These are phyloP conservation scores for Phoxinus phoxinus DNA, from an alignment of 2,113 vertebrate genomes.

Conservation along the genomic window DNA sequence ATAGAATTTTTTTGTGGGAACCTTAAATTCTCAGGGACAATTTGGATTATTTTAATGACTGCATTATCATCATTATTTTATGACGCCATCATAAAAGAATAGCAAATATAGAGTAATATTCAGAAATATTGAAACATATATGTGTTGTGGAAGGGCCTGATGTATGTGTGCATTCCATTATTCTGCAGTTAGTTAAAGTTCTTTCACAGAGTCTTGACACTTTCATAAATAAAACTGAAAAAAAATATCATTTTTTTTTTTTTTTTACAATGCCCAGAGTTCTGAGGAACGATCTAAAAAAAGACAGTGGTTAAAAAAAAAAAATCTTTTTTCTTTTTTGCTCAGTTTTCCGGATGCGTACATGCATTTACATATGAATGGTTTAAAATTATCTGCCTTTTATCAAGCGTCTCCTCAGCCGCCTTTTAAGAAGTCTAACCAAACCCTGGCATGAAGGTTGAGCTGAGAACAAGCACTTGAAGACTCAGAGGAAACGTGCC, in stretches of 20 bases:
- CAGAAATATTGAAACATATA: not conserved
- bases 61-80: not conserved
- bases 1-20: not conserved
- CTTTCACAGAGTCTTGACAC: constrained; percentile 9
- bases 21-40: not conserved
- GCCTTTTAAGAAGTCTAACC: constrained; percentile 59
- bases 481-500: constrained; percentile 58
- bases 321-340: not conserved
- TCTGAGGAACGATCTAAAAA: constrained; percentile 58
- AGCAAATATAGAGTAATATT: constrained; percentile 16
- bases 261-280: constrained; percentile 31
- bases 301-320: constrained; percentile 61
- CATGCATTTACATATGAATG: constrained; percentile 59
- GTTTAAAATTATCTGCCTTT: constrained; percentile 56
- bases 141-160: not conserved
- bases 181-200: constrained; percentile 44
- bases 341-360: constrained; percentile 48
- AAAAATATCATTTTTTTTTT: not conserved
- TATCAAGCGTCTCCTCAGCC: constrained; percentile 56
- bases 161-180: not conserved
- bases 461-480: constrained; percentile 58
- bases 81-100: not conserved
- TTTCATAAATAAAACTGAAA: constrained; percentile 9
- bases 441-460: constrained; percentile 52
- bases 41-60: not conserved